Percentiles rank a stretch among this genome's conserved stretches.
Evolutionary conservation across 2,113 vertebrate genomes (phyloP).

Genomic region (Calonectris borealis): DNA sequence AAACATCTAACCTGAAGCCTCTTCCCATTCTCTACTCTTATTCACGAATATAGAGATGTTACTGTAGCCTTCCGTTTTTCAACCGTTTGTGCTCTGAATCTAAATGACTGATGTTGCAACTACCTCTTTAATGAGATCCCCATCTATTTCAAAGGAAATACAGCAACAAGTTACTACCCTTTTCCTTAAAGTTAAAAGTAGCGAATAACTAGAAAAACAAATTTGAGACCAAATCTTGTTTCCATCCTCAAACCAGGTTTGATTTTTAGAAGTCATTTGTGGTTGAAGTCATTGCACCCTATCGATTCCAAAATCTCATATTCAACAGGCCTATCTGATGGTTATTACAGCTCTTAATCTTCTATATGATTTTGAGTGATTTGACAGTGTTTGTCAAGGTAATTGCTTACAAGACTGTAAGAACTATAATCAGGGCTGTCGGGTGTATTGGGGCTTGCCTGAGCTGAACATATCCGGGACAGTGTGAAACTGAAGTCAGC

Average conservation of each 20-base stretch:
- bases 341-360: neutral
- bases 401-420: neutral
- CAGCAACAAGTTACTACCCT: neutral
- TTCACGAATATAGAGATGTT: neutral
- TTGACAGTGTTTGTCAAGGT: neutral
- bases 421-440: neutral
- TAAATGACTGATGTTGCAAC: neutral
- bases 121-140: neutral
- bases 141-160: neutral
- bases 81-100: neutral
- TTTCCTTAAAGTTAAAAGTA: neutral
- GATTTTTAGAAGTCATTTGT: neutral
- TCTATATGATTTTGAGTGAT: neutral
- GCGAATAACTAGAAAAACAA: neutral
- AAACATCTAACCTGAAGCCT: neutral
- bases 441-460: neutral
- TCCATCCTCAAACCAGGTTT: neutral
- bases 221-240: neutral
- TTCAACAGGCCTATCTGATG: neutral
- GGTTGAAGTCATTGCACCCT: neutral
- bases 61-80: neutral
- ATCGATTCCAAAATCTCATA: neutral
- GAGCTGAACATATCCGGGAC: neutral
- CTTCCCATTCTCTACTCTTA: neutral
- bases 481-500: neutral